phyloP scores from a whole-genome alignment of 2,797 vertebrate genomes.

The Nasua narica region DNA sequence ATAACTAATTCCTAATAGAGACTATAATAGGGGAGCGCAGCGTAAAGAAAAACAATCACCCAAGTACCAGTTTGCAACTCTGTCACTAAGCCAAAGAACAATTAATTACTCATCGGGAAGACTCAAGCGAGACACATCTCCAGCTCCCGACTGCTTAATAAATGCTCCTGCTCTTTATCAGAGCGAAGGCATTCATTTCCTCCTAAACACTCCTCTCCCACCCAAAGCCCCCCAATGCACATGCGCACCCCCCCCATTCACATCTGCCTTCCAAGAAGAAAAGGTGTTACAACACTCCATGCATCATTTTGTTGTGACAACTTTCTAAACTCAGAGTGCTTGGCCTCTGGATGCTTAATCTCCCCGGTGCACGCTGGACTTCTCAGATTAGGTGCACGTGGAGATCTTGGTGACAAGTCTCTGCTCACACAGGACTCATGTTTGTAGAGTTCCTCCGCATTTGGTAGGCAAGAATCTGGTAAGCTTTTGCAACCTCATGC shows the following conservation, averaged over 20 bases:
- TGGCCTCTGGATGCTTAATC: neutral
- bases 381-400: too few relatives aligned
- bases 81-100: neutral
- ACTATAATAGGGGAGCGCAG: neutral
- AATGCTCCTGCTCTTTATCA: neutral
- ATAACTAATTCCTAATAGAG: neutral
- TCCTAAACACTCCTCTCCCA: neutral
- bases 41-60: neutral
- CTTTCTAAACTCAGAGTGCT: neutral
- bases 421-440: too few relatives aligned
- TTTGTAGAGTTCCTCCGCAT: neutral
- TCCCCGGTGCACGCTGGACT: neutral
- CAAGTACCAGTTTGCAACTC: neutral
- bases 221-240: neutral
- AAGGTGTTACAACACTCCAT: neutral
- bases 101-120: fast-evolving
- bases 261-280: neutral
- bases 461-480: neutral
- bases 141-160: neutral
- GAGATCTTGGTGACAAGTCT: neutral
- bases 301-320: neutral
- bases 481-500: neutral
- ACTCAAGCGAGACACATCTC: neutral
- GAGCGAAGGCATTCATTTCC: neutral
- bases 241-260: fast-evolving